Percentiles rank a stretch among this genome's conserved stretches.
phyloP scores from a whole-genome alignment of 2,888 invertebrate species.

The Ectropis crepuscularia region DNA sequence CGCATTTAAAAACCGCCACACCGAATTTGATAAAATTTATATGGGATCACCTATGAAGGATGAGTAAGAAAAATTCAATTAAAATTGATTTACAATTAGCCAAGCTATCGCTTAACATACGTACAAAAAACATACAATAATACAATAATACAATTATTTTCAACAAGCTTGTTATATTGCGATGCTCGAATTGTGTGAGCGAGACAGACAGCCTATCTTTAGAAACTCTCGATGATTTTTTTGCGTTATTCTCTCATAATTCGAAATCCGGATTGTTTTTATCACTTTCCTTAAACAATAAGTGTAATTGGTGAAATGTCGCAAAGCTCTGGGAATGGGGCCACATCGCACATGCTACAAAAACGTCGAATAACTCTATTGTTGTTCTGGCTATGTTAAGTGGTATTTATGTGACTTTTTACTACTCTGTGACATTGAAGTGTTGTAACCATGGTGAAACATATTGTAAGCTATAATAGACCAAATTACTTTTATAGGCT shows the following conservation, averaged over 20 bases:
- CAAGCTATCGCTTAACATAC: too few species aligned
- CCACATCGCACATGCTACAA: conserved; percentile 48
- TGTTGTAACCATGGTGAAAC: conserved; percentile 10
- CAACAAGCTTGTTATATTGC: too few species aligned
- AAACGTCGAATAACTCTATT: conserved; percentile 51
- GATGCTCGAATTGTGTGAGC: too few species aligned
- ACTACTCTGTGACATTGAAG: conserved; percentile 35
- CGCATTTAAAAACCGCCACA: too few species aligned
- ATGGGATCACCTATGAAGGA: too few species aligned
- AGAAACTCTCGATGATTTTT: conserved; percentile 5
- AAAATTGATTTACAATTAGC: too few species aligned
- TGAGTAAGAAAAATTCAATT: too few species aligned
- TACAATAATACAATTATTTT: too few species aligned
- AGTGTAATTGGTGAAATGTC: conserved; percentile 58
- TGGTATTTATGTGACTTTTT: conserved; percentile 43
- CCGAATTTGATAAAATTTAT: too few species aligned
- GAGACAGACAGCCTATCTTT: too few species aligned
- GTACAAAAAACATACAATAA: too few species aligned
- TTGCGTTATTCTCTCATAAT: conserved; percentile 4
- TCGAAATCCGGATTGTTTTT: conserved; percentile 17
- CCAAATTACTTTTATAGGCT: too few species aligned
- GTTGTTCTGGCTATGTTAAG: conserved; percentile 42
- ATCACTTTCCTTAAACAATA: conserved; percentile 31
- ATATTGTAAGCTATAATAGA: background rate
- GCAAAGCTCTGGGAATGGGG: conserved; percentile 62